These are phyloP conservation scores for Zoanthus sansibaricus DNA, from an alignment of 92 coral and sea anemone genomes.

Conservation along the genomic window DNA sequence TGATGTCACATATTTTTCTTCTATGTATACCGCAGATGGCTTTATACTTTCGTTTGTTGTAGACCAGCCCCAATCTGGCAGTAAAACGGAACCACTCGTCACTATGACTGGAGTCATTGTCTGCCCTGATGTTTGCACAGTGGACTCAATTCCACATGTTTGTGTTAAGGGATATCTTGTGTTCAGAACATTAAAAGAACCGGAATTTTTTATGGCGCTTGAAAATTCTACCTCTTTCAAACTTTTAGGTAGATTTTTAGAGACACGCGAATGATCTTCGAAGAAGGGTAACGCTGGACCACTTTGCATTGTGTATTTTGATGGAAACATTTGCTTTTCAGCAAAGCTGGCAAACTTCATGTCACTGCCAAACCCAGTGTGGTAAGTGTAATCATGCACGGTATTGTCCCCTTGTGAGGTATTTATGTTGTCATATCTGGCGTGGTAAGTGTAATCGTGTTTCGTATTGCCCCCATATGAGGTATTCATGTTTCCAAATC, in stretches of 20 bases:
- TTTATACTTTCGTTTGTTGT: background rate
- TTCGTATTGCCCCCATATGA: too few relatives aligned
- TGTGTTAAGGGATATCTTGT: background rate
- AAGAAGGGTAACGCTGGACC: background rate
- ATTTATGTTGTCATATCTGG: background rate
- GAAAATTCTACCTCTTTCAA: background rate
- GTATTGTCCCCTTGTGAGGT: too few relatives aligned
- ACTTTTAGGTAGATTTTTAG: background rate
- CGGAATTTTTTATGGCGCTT: background rate
- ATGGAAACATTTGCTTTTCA: background rate
- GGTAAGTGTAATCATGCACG: background rate
- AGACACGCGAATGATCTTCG: background rate
- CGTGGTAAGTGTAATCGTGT: background rate
- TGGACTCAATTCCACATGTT: background rate
- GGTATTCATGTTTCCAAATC: background rate
- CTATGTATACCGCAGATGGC: background rate
- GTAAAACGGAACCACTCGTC: background rate
- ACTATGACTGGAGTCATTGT: background rate
- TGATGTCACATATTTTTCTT: background rate
- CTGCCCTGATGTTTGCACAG: background rate
- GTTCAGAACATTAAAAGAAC: background rate
- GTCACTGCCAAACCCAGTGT: conserved; percentile 11
- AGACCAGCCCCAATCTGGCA: background rate
- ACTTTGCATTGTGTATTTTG: background rate
- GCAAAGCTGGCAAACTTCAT: background rate